Percentiles rank a stretch among this genome's conserved stretches.
phyloP scores from a whole-genome alignment of 92 coral and sea anemone genomes.

The Actinernus sp. region DNA sequence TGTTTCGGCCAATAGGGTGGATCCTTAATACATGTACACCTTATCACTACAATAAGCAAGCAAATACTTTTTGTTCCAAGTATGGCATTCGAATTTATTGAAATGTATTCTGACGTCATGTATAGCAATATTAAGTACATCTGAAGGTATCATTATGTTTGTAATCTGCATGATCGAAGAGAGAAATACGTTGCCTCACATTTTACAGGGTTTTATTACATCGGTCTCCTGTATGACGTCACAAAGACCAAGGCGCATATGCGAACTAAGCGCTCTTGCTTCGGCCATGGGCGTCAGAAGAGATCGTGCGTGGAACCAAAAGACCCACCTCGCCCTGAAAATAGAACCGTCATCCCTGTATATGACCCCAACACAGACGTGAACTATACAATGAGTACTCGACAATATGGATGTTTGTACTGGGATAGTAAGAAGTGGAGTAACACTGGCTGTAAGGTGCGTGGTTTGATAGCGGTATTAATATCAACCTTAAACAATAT shows the following conservation, averaged over 20 bases:
- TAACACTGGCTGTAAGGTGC: slow-evolving; percentile 73
- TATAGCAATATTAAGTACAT: too few relatives aligned
- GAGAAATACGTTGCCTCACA: background rate
- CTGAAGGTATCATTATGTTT: too few relatives aligned
- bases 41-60: too few relatives aligned
- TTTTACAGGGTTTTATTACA: slow-evolving; percentile 50
- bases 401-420: slow-evolving; percentile 56
- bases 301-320: slow-evolving; percentile 83
- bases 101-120: too few relatives aligned
- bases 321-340: slow-evolving; percentile 78
- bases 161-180: too few relatives aligned
- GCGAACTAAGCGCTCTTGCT: slow-evolving; percentile 75
- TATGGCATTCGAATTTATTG: too few relatives aligned
- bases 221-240: slow-evolving; percentile 52
- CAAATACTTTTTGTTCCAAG: too few relatives aligned
- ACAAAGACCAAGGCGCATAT: background rate
- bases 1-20: too few relatives aligned
- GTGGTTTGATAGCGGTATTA: too few relatives aligned
- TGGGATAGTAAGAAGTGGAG: slow-evolving; percentile 71
- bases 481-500: too few relatives aligned
- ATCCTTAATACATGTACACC: too few relatives aligned
- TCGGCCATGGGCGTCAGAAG: slow-evolving; percentile 59
- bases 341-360: slow-evolving; percentile 65
- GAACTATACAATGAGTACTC: slow-evolving; percentile 67
- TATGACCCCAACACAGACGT: slow-evolving; percentile 70